Conservation (phyloP, 1,140 invertebrate genomes). For the Cotesia typhae region DNA sequence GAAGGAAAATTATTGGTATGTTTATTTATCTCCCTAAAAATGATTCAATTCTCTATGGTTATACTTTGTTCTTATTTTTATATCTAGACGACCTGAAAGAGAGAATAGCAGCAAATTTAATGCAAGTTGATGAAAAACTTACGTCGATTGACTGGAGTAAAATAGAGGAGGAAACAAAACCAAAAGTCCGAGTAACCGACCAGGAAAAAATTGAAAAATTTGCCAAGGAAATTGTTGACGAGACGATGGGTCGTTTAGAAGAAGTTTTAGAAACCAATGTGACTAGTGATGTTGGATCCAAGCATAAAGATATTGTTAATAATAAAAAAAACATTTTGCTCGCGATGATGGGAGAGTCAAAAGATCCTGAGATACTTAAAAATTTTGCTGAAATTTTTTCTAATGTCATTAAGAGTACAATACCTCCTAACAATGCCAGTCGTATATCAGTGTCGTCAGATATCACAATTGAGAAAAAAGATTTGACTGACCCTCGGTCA, state of each 20-base stretch:
- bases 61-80: no score
- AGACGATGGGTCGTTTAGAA: constrained; percentile 33
- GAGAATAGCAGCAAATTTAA: constrained; percentile 4
- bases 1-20: no score
- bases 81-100: not conserved
- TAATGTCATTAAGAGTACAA: constrained; percentile 27
- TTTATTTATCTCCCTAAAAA: no score
- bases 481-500: constrained; percentile 28
- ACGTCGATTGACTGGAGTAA: constrained; percentile 31
- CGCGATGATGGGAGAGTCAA: constrained; percentile 12
- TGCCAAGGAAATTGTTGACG: constrained; percentile 31
- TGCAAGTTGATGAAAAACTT: constrained; percentile 31
- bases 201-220: constrained; percentile 32
- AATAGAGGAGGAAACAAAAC: constrained; percentile 23
- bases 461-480: constrained; percentile 27
- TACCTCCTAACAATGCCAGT: constrained; percentile 23
- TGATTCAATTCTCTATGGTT: no score
- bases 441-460: constrained; percentile 27
- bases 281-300: not conserved
- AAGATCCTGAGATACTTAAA: constrained; percentile 20
- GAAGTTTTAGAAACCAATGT: constrained; percentile 18
- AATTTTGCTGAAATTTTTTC: constrained; percentile 35
- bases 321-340: constrained; percentile 26
- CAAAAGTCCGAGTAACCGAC: constrained; percentile 27
- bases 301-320: not conserved